A percentile compares a stretch with the other conserved stretches of the same genome.
Conservation (phyloP, 2,888 invertebrate species). For the Drosophila pseudotalamancana region DNA sequence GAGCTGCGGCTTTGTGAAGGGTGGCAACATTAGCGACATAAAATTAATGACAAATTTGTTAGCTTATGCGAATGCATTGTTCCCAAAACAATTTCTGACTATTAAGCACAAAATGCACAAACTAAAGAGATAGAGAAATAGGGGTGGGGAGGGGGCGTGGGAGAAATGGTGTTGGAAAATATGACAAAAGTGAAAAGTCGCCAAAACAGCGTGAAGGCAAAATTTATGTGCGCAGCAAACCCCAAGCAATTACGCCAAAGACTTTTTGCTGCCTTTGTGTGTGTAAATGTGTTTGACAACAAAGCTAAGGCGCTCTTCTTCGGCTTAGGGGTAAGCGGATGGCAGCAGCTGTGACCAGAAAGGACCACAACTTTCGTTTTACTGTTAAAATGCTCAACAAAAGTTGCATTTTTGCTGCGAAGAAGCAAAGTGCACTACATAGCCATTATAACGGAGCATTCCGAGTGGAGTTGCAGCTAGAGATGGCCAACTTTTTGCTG, state of each 20-base stretch:
- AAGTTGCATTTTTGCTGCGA: constrained; percentile 56
- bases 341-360: constrained; percentile 40
- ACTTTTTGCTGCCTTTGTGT: constrained; percentile 54
- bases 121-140: no score
- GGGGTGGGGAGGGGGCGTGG: neutral
- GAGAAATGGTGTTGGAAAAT: constrained; percentile 24
- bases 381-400: constrained; percentile 45
- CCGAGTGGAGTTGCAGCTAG: neutral
- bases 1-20: constrained; percentile 20
- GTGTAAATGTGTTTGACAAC: constrained; percentile 42
- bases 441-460: constrained; percentile 41
- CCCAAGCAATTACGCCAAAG: constrained; percentile 57
- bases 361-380: constrained; percentile 50
- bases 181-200: constrained; percentile 63
- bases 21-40: constrained; percentile 62
- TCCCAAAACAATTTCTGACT: constrained; percentile 60
- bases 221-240: constrained; percentile 48
- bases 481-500: neutral
- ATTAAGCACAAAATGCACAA: constrained; percentile 53
- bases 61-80: constrained; percentile 62
- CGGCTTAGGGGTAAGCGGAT: neutral
- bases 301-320: neutral
- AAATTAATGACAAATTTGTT: constrained; percentile 74
- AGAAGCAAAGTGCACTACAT: constrained; percentile 42
- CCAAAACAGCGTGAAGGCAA: constrained; percentile 27